phyloP scores from a whole-genome alignment of 2,888 invertebrate genomes.

The Dryadula phaetusa region DNA sequence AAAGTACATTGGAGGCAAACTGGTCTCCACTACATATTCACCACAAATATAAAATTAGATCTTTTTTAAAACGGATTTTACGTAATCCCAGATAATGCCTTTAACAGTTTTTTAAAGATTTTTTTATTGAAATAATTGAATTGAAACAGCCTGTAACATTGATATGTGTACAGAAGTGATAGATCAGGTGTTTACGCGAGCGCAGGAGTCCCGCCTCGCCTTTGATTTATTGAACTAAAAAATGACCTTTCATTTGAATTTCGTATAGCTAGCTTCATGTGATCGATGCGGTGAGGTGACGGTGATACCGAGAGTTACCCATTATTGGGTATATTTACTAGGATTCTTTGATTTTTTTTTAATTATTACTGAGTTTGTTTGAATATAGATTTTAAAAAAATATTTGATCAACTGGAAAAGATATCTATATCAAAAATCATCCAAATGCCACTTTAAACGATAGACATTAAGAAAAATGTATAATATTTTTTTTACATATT shows the following conservation, averaged over 20 bases:
- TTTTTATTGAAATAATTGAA: conserved; percentile 17
- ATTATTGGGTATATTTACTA: background rate
- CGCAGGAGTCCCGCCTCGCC: conserved; percentile 38
- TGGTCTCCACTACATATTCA: background rate
- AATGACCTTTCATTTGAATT: conserved; percentile 44
- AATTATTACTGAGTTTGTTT: background rate
- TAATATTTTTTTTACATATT: no score
- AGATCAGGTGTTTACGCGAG: conserved; percentile 44
- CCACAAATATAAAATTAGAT: background rate
- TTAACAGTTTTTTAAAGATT: background rate
- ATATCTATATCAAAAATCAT: no score
- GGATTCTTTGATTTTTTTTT: background rate
- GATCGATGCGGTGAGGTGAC: conserved; percentile 16
- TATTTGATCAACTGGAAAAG: no score
- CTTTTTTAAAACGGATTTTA: background rate
- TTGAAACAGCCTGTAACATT: conserved; percentile 36
- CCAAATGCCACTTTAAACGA: no score
- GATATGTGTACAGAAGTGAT: conserved; percentile 31
- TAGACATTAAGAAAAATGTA: no score
- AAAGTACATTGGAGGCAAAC: conserved; percentile 6
- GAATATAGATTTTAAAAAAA: no score
- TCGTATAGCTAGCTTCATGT: conserved; percentile 22
- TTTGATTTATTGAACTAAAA: conserved; percentile 46
- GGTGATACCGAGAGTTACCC: background rate
- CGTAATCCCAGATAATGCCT: background rate